Base-by-base conservation (phyloP, 1,140 invertebrate species). In the Hypothenemus hampei region DNA sequence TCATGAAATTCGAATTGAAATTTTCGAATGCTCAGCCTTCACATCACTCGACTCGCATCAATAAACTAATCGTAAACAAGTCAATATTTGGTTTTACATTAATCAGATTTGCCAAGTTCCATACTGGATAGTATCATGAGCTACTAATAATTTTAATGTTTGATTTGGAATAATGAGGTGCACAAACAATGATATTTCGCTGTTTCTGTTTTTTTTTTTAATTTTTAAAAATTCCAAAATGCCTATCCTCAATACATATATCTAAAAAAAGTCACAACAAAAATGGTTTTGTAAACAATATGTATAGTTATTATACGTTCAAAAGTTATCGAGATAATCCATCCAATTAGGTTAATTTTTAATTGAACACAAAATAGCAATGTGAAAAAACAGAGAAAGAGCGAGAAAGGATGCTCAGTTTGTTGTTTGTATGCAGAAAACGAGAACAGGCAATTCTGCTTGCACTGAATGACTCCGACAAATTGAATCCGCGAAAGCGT, bases 401-500 rank as follows among this genome's bases (percentile, higher is more conserved):
- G 31, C 36, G 50, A 57, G 51, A 52, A 37, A 36, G 15, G 10
- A 18, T 3, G 39, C 24, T 4, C 36, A 15, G 56, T 58, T 58
- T 51, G 48, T 37, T 58, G 43, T 44, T 57, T 26, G 49, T 51
- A 52, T 52, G 48, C 48, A 58, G 26, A 58, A 52, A 58, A 57
- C 45, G 46, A 49, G 59, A 62, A 65, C 55, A 59, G 57, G 31
- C 59, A 61, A 65, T 63, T 65, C 33, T 59, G 60, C 46, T 59
- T 51, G 53, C 50, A 63, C 59, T 65, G 56, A 65, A 65, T 57
- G 55, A 35, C 54, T 53, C 60, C 50, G 57, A 65, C 57, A 64
- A 65, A 65, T 64, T 64, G 64, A 65, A 65, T 65, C 64, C 57
- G 56, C 60, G 56, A 57, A 50, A 61, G 61, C 63, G 63, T 60